phyloP scores from a whole-genome alignment of 2,797 vertebrate genomes.

The Austrolebias charrua region DNA sequence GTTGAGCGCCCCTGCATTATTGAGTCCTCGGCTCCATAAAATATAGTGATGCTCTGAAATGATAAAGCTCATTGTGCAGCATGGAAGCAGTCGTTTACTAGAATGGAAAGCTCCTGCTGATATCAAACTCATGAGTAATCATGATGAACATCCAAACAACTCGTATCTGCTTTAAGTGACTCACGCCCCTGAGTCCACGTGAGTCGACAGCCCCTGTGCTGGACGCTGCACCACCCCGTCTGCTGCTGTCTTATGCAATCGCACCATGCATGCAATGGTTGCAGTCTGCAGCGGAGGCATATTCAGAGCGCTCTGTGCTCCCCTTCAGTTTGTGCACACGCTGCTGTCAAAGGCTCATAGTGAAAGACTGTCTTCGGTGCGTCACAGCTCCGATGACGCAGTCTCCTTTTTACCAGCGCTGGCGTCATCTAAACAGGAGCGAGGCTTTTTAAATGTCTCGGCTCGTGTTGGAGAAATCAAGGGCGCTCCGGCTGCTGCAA shows the following conservation, averaged over 20 bases:
- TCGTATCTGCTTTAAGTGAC: slow-evolving; percentile 9
- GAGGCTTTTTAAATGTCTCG: slow-evolving; percentile 41
- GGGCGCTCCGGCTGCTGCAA: slow-evolving; percentile 40
- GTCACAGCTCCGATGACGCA: slow-evolving; percentile 67
- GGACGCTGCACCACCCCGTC: slow-evolving; percentile 25
- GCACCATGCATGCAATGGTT: not conserved
- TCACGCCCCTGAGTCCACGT: slow-evolving; percentile 36
- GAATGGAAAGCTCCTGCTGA: not conserved
- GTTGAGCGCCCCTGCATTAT: no score
- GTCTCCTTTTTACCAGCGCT: slow-evolving; percentile 58
- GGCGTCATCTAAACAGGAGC: slow-evolving; percentile 55
- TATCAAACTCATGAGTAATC: slow-evolving; percentile 10
- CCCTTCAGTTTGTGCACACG: slow-evolving; percentile 13
- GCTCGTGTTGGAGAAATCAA: slow-evolving; percentile 39
- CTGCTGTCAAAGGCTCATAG: slow-evolving; percentile 41
- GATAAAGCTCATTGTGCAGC: slow-evolving; percentile 18
- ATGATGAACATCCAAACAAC: not conserved
- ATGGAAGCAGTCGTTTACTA: slow-evolving; percentile 10
- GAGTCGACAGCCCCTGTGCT: slow-evolving; percentile 56
- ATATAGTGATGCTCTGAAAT: not conserved
- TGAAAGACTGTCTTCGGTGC: slow-evolving; percentile 55
- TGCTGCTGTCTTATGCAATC: slow-evolving; percentile 43
- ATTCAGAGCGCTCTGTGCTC: no score
- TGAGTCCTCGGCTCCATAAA: not conserved
- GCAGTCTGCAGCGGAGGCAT: slow-evolving; percentile 38